Evolutionary conservation across 2,888 invertebrate genomes (phyloP), one percentile per base, ranked within the genome.

Genomic region (Actias luna): DNA sequence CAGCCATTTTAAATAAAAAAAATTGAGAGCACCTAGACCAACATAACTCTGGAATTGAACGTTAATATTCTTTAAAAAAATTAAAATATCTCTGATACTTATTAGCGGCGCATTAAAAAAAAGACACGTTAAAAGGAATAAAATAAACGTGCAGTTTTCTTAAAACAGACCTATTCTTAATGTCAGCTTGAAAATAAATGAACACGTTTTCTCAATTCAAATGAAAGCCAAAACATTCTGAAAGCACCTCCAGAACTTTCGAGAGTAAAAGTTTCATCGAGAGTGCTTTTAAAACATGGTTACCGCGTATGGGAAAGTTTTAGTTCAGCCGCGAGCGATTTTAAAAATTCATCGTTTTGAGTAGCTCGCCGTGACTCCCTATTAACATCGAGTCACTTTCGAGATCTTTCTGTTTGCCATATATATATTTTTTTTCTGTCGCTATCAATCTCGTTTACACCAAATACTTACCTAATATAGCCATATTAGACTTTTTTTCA

Each of bases 271-370:
- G 59, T 63, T 63, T 59, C 58, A 10, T 18, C 58, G 39, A 61
- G 57, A 61, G 57, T 35, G 27, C 52, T 52, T 39, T 35, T n/a
- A 35, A 18, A 58, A 63, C 61, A 69, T 82, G 79, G 86, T 76
- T 74, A 79, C 80, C 79, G 78, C 70, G 66, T 70, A 77, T 75
- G 76, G 74, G 72, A 77, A 88, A 89, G 78, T 87, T 89, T 80
- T 74, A 76, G 83, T 77, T 81, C 74, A 69, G 72, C 77, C 70
- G 72, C 61, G 58, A 65, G 60, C 65, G 61, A 67, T 78, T 85
- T 90, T 83, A 88, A 89, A 89, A 87, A 89, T 89, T 90, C 88
- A 89, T 76, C 73, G 74, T 77, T 78, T 77, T 79, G 85, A 87
- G 84, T 86, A 84, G 84, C 85, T 83, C 82, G 80, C 66, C 69